Evolutionary conservation across 2,888 invertebrate species (phyloP), one percentile per base, ranked within the genome.

Genomic region (Tryphoninae sp.): DNA sequence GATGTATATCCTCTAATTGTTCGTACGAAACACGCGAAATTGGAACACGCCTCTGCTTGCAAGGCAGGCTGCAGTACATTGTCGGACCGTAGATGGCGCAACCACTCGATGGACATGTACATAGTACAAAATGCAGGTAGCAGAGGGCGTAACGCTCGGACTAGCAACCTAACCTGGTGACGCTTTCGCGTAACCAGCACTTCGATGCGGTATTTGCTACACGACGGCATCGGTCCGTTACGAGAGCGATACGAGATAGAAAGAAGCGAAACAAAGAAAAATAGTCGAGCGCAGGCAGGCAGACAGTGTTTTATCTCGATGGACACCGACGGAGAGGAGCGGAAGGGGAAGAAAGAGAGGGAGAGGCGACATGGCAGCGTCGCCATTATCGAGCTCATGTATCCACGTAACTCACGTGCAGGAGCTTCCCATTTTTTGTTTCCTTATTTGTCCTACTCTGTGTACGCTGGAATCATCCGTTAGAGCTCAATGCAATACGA

Each of bases 1-100:
- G 78, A 81, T 76, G 71, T 53, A 65, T 64, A 68, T 45, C 68
- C 73, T 82, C 83, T 85, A 85, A 85, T 86, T 84, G 85, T 84
- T 82, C 81, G 71, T 75, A 81, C 79, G 83, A 77, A 79, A 82
- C 78, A 74, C 65, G 75, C 74, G 74, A 81, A 83, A 83, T 81
- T 83, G 81, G 78, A 72, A 64, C 68, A 77, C 72, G 68, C 55
- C 51, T 77, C 55, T 62, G 72, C 33, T 33, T 33, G 33, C 33
- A 33, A 33, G 45, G 45, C 45, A 13, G 45, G 11, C 45, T 13
- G 13, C 45, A 51, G n/a, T n/a, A 4, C 64, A 40, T 64, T 33
- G 62, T 49, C 23, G 33, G 61, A 4, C 23, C 11, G 8, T 26
- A 26, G 62, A 62, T 55, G 33, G 65, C 22, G 65, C 9, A 19